These are phyloP conservation scores for Glaucomys volans DNA, from an alignment of 2,113 vertebrate species.

Conservation along the genomic window DNA sequence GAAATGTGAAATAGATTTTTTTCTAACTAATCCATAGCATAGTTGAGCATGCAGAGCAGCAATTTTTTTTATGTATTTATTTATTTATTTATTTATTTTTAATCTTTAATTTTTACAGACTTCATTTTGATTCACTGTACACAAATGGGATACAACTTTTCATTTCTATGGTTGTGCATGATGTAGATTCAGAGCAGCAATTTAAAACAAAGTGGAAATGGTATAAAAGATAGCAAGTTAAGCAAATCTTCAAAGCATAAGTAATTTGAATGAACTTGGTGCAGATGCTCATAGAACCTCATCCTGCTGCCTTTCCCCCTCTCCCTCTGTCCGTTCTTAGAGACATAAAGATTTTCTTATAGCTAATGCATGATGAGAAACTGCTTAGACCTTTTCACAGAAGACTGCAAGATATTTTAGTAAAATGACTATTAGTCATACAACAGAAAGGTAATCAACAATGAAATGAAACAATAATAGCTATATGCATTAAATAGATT, in stretches of 20 bases:
- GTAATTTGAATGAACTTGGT: neutral
- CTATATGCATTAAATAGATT: neutral
- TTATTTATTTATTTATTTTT: no score
- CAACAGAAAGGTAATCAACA: neutral
- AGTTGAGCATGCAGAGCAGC: neutral
- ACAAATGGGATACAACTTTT: no score
- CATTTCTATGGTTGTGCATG: no score
- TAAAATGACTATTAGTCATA: neutral
- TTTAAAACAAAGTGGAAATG: neutral
- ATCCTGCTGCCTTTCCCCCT: neutral
- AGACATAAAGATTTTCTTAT: neutral
- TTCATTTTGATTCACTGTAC: no score
- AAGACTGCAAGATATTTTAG: neutral
- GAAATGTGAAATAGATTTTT: neutral
- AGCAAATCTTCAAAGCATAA: neutral
- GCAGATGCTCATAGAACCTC: neutral
- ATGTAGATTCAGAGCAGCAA: neutral
- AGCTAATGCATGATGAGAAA: neutral
- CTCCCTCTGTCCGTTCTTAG: neutral
- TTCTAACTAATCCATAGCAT: neutral
- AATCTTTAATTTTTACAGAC: no score
- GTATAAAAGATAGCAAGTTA: neutral
- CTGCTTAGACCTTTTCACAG: neutral
- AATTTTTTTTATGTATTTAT: no score
- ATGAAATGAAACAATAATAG: neutral